These are phyloP conservation scores for Junco hyemalis DNA, from an alignment of 2,113 vertebrate species.

Conservation along the genomic window DNA sequence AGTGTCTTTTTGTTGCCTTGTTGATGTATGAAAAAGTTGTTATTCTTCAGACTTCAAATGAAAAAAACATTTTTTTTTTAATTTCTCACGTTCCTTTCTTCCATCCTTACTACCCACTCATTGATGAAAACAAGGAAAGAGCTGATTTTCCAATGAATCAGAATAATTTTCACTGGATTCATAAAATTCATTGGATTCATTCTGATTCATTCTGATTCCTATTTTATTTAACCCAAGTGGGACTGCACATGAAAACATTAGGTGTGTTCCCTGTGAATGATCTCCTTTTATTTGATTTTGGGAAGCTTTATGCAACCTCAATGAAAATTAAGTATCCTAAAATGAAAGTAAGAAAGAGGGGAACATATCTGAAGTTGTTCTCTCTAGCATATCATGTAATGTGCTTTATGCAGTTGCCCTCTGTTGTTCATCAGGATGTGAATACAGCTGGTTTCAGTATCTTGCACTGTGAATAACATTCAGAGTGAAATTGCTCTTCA, in stretches of 20 bases:
- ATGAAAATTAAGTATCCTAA: neutral
- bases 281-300: neutral
- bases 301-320: neutral
- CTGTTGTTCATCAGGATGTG: fast-evolving
- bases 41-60: neutral
- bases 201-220: neutral
- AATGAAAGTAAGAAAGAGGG: neutral
- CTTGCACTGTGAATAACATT: neutral
- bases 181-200: too few relatives aligned
- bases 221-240: neutral
- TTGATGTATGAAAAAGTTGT: neutral
- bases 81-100: neutral
- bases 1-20: neutral
- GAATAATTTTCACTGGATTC: neutral
- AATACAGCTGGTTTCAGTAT: neutral
- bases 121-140: neutral
- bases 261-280: neutral
- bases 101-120: neutral
- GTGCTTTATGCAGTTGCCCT: neutral
- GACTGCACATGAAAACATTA: neutral
- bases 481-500: neutral
- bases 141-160: neutral
- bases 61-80: neutral
- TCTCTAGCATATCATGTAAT: neutral
- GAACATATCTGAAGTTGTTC: neutral